Conservation (phyloP, 2,113 vertebrate genomes). For the Salvelinus fontinalis region DNA sequence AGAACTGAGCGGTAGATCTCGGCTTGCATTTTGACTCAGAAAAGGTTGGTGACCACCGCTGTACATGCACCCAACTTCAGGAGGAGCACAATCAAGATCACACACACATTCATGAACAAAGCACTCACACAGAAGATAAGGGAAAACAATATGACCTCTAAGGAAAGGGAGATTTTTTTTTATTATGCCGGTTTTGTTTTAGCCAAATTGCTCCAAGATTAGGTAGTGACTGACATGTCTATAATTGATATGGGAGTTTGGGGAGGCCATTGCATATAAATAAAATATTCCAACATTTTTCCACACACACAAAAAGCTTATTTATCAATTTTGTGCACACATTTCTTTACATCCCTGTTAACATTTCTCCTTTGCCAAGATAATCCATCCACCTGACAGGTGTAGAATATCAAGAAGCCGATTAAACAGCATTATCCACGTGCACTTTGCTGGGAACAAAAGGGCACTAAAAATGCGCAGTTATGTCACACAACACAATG, state of each 20-base stretch:
- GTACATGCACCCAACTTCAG: background rate
- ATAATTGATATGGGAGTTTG: background rate
- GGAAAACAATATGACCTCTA: background rate
- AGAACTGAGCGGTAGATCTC: too few relatives aligned
- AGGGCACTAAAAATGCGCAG: too few relatives aligned
- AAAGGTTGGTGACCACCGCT: too few relatives aligned
- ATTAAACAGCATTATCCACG: too few relatives aligned
- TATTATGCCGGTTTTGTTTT: background rate
- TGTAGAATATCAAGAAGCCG: too few relatives aligned
- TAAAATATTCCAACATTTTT: background rate
- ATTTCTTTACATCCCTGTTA: too few relatives aligned
- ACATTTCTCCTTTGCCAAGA: too few relatives aligned
- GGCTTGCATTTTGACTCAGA: too few relatives aligned
- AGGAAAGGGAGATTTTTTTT: background rate
- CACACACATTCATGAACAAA: background rate
- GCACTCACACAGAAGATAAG: background rate
- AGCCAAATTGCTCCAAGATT: background rate
- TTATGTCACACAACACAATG: too few relatives aligned
- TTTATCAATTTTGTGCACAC: background rate
- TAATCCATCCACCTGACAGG: too few relatives aligned
- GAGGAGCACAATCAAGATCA: background rate
- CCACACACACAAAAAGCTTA: background rate
- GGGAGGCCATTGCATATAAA: conserved; percentile 4
- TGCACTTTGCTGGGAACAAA: too few relatives aligned
- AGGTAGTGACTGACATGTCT: conserved; percentile 18